Evolutionary conservation across 2,113 vertebrate species (phyloP), one percentile per base, ranked within the genome.

Genomic region (Coptodon bakossiorum): DNA sequence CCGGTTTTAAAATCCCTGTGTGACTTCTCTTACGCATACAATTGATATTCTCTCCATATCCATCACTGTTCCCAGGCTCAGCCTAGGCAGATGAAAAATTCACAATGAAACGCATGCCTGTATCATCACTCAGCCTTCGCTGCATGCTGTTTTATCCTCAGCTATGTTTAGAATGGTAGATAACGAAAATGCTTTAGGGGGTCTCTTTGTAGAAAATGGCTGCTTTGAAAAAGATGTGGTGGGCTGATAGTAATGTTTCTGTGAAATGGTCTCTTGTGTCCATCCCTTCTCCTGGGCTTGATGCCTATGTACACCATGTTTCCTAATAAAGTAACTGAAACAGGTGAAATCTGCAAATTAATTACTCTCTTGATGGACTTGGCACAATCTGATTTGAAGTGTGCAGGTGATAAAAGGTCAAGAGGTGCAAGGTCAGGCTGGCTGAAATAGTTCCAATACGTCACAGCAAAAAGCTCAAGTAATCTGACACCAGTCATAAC

Each of bases 111-210:
- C 85, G 85, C 92, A 84, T 14, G 84, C 89, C 86, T 91, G 88
- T 92, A 92, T 91, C 89, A 94, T 95, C 90, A 90, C 89, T 93
- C 88, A 89, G 88, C 86, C 88, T 88, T 93, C 79, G 7, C 87
- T 57, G 84, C 88, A 88, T 90, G 88, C 84, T 83, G 90, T 93
- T 95, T 93, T 94, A 94, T 93, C 92, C 86, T 85, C 66, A 34
- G 87, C 94, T 93, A 94, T 93, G 94, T 95, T 94, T 95, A 92
- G 90, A 95, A 94, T 85, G 53, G 82, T 89, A 90, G 91, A 93
- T 80, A 91, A 90, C 88, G 89, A 86, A 89, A 92, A 85, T 88
- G 92, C 92, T 95, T 91, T 45, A 91, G 93, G 93, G 92, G 81
- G 82, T 90, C 76, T 92, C 91, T 94, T 94, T 94, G 89, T 94